Conservation (phyloP, 2,113 vertebrate genomes). For the Raja brachyura region DNA sequence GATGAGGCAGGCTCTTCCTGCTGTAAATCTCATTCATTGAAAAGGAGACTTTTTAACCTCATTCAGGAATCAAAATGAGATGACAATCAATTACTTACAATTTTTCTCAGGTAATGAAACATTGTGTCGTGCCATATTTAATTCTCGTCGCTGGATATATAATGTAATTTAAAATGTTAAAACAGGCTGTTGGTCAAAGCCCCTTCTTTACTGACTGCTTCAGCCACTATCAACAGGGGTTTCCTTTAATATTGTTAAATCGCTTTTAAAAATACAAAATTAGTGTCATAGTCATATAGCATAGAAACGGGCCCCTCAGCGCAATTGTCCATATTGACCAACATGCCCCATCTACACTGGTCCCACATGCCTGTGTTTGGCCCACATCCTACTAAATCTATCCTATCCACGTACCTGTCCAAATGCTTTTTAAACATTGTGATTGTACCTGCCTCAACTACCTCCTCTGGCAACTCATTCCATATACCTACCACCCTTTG, state of each 20-base stretch:
- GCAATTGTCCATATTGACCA: too few species aligned
- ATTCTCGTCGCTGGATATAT: not conserved
- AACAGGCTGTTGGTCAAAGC: not conserved
- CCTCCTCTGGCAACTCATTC: too few species aligned
- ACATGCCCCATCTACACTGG: too few species aligned
- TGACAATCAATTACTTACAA: not conserved
- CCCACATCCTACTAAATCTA: too few species aligned
- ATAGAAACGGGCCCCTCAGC: too few species aligned
- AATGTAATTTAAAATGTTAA: not conserved
- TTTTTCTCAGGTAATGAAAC: not conserved
- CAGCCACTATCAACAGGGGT: not conserved
- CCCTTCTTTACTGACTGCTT: not conserved
- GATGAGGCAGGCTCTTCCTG: conserved; percentile 17
- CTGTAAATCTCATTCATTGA: conserved; percentile 6
- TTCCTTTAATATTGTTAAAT: not conserved
- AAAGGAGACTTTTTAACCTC: not conserved
- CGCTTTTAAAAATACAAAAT: not conserved
- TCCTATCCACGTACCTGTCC: too few species aligned
- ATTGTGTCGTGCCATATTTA: not conserved
- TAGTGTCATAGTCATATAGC: too few species aligned
- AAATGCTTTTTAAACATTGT: too few species aligned
- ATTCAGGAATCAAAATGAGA: not conserved
- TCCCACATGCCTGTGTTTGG: too few species aligned
- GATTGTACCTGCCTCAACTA: too few species aligned
- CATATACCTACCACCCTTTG: too few species aligned